Evolutionary conservation across 2,797 vertebrate species (phyloP).

Genomic region (Antennarius maculatus): DNA sequence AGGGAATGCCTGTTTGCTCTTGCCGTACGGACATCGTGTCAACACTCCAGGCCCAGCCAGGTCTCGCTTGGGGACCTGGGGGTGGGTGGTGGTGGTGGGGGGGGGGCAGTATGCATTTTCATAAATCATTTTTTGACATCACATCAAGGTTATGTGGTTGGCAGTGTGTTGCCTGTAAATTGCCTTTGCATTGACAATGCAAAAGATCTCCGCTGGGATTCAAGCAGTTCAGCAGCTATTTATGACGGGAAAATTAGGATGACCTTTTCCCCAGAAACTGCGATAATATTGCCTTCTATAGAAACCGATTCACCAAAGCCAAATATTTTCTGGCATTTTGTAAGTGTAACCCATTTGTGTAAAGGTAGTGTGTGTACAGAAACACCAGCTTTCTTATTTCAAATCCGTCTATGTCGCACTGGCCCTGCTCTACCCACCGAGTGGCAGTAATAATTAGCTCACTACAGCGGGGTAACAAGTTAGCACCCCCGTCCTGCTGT

Average conservation of each 20-base stretch:
- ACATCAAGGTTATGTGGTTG: conserved; percentile 74
- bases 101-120: conserved; percentile 69
- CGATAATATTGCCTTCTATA: conserved; percentile 42
- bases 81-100: conserved; percentile 44
- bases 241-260: conserved; percentile 60
- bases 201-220: conserved; percentile 55
- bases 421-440: conserved; percentile 38
- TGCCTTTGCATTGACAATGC: conserved; percentile 72
- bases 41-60: conserved; percentile 65
- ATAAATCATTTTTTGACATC: conserved; percentile 79
- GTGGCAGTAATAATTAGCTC: conserved; percentile 84
- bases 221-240: conserved; percentile 54
- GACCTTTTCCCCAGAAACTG: conserved; percentile 59
- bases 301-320: conserved; percentile 23
- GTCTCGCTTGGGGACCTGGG: conserved; percentile 52
- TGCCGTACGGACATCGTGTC: conserved; percentile 70
- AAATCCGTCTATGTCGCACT: conserved; percentile 22
- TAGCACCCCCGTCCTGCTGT: conserved; percentile 81
- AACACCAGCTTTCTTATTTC: conserved; percentile 45
- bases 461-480: conserved; percentile 80
- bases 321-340: conserved; percentile 15
- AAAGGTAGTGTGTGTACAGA: conserved; percentile 5
- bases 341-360: conserved; percentile 27
- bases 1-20: conserved; percentile 44
- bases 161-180: conserved; percentile 68